Percentiles rank a stretch among this genome's conserved stretches.
phyloP scores from a whole-genome alignment of 2,888 invertebrate genomes.

The Xanthorhoe designata region DNA sequence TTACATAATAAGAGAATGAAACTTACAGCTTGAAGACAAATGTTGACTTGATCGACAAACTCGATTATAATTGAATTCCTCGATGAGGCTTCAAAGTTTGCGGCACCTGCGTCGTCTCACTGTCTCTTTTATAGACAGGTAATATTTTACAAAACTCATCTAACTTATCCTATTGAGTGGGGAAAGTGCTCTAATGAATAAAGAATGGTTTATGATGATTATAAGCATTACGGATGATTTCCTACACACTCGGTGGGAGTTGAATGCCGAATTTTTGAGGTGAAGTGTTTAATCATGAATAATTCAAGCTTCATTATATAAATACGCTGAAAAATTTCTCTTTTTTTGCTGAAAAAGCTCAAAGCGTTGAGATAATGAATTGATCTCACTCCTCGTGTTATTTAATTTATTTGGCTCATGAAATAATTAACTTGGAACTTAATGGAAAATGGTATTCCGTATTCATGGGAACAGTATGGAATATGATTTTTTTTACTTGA shows the following conservation, averaged over 20 bases:
- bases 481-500: background rate
- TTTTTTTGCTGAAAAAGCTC: conserved; percentile 28
- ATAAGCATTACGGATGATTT: conserved; percentile 18
- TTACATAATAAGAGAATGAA: conserved; percentile 18
- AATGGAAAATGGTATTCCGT: background rate
- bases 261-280: conserved; percentile 24
- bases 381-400: conserved; percentile 28
- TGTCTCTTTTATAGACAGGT: conserved; percentile 22
- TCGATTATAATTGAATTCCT: conserved; percentile 27
- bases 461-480: background rate
- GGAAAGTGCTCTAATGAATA: conserved; percentile 17
- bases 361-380: conserved; percentile 27
- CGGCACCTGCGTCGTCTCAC: conserved; percentile 19
- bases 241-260: conserved; percentile 9
- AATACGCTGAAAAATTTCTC: conserved; percentile 33
- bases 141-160: conserved; percentile 29
- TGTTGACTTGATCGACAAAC: conserved; percentile 22
- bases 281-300: conserved; percentile 40
- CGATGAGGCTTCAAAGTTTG: conserved; percentile 28
- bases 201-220: conserved; percentile 26
- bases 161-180: conserved; percentile 19
- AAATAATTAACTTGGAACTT: background rate
- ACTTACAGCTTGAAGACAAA: conserved; percentile 10
- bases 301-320: conserved; percentile 40
- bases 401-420: conserved; percentile 19